These are phyloP conservation scores for Chromis chromis DNA, from an alignment of 2,797 vertebrate species.

Conservation along the genomic window DNA sequence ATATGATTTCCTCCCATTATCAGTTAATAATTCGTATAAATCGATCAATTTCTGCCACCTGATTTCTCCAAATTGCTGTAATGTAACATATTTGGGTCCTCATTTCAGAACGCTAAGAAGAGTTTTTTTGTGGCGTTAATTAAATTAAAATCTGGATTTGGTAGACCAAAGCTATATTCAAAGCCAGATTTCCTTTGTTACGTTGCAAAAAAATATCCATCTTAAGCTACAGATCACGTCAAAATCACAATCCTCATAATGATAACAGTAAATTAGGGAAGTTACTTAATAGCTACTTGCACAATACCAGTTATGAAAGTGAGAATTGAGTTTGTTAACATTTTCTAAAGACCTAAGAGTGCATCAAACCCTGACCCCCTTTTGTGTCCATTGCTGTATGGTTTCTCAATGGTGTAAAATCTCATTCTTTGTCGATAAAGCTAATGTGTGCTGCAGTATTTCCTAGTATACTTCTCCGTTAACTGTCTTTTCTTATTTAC, in stretches of 20 bases:
- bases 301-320: slow-evolving; percentile 62
- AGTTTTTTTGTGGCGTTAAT: slow-evolving; percentile 35
- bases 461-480: slow-evolving; percentile 91
- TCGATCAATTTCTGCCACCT: slow-evolving; percentile 1
- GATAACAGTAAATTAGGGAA: slow-evolving; percentile 37
- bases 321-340: slow-evolving; percentile 39
- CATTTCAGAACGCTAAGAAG: slow-evolving; percentile 13
- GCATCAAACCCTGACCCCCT: slow-evolving; percentile 87
- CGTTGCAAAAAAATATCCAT: slow-evolving; percentile 23
- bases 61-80: slow-evolving; percentile 12
- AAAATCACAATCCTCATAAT: slow-evolving; percentile 29
- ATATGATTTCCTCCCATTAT: slow-evolving; percentile 15
- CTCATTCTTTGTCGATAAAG: slow-evolving; percentile 93
- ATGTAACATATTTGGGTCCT: background rate
- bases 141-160: slow-evolving; percentile 24
- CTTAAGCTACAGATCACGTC: background rate
- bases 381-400: slow-evolving; percentile 89
- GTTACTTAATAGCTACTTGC: slow-evolving; percentile 14
- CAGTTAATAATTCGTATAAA: slow-evolving; percentile 16
- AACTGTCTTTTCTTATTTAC: slow-evolving; percentile 77
- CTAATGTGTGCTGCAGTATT: slow-evolving; percentile 94
- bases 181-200: slow-evolving; percentile 47
- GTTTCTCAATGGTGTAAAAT: slow-evolving; percentile 92
- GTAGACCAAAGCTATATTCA: slow-evolving; percentile 60
- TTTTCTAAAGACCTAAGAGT: slow-evolving; percentile 87